Conservation (phyloP, 1,140 invertebrate species). For the Asbolus verrucosus region DNA sequence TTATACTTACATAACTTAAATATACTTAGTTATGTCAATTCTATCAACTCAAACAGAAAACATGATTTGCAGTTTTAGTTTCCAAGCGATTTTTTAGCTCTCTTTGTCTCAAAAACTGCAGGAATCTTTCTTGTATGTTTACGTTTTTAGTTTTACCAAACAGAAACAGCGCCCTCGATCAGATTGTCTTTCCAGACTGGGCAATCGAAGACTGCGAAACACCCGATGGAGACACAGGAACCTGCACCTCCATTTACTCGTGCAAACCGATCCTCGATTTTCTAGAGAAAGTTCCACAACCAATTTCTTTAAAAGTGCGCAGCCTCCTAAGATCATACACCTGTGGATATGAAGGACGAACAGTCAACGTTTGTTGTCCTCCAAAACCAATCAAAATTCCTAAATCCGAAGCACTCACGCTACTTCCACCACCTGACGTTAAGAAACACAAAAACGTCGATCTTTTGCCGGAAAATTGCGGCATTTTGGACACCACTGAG, state of each 20-base stretch:
- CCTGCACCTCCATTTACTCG: constrained; percentile 62
- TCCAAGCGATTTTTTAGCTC: too few species aligned
- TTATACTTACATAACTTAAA: too few species aligned
- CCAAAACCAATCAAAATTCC: neutral
- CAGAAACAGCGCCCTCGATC: constrained; percentile 13
- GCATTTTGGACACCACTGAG: constrained; percentile 58
- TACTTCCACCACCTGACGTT: constrained; percentile 66
- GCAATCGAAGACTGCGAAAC: constrained; percentile 62
- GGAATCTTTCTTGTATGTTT: too few species aligned
- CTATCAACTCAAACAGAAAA: too few species aligned
- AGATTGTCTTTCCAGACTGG: constrained; percentile 61
- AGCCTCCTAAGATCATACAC: constrained; percentile 62
- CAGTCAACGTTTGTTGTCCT: neutral
- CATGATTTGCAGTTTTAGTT: too few species aligned
- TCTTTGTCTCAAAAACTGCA: too few species aligned
- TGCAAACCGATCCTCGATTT: constrained; percentile 63
- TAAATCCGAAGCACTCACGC: constrained; percentile 1
- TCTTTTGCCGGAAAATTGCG: constrained; percentile 66
- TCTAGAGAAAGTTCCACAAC: constrained; percentile 57
- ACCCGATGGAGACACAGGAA: constrained; percentile 61
- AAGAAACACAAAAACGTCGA: constrained; percentile 68
- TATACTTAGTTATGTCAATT: too few species aligned
- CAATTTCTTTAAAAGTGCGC: constrained; percentile 54
- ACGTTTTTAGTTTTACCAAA: constrained; percentile 9
- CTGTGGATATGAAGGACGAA: constrained; percentile 66